A percentile compares a stretch with the other conserved stretches of the same genome.
These are phyloP conservation scores for Acromyrmex charruanus DNA, from an alignment of 1,140 invertebrate genomes.

Conservation along the genomic window DNA sequence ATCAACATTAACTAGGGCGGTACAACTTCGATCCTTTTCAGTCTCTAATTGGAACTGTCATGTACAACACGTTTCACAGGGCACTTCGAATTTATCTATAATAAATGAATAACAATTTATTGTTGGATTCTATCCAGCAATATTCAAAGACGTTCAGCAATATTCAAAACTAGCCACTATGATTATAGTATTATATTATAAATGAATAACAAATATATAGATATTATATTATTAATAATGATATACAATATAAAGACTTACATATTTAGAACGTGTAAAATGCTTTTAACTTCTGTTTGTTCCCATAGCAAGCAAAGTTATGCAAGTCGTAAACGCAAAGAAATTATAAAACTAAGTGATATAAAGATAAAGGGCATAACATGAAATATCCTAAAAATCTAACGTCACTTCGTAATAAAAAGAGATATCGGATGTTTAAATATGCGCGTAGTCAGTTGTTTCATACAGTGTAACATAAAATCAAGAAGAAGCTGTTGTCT, in stretches of 20 bases:
- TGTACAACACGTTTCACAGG: not conserved
- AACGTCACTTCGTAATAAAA: not conserved
- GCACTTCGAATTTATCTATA: not conserved
- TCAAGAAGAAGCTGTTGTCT: conserved; percentile 27
- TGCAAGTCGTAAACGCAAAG: not conserved
- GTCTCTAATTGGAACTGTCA: conserved; percentile 25
- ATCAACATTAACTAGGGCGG: conserved; percentile 54
- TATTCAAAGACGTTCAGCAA: not conserved
- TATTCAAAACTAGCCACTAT: not conserved
- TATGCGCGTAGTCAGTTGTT: conserved; percentile 1
- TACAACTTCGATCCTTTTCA: conserved; percentile 17
- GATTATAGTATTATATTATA: not conserved
- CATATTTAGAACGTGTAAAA: not conserved
- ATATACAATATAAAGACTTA: not conserved
- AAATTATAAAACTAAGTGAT: not conserved
- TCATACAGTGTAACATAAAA: conserved; percentile 16
- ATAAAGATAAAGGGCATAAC: not conserved
- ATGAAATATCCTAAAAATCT: not conserved
- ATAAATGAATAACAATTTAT: not conserved
- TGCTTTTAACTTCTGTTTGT: not conserved
- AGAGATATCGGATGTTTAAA: conserved; percentile 10
- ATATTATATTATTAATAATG: not conserved
- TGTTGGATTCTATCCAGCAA: not conserved
- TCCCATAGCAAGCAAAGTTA: not conserved
- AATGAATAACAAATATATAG: not conserved